Conservation (phyloP, 37 sponge, comb jelly and placozoan species). For the Beroe ovata region DNA sequence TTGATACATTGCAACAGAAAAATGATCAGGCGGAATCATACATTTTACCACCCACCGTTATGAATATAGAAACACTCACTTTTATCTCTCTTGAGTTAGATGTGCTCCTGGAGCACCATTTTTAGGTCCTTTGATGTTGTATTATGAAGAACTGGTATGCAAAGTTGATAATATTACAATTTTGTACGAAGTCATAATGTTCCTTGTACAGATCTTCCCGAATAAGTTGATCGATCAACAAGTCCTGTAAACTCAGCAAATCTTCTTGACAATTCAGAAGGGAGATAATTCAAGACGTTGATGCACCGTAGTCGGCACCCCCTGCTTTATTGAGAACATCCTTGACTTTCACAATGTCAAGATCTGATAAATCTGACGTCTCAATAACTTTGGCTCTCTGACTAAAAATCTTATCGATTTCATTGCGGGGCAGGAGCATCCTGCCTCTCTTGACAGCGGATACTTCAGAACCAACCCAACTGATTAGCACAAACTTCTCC, state of each 20-base stretch:
- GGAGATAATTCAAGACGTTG: conserved; percentile 46
- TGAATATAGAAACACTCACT: too few species aligned
- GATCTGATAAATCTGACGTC: conserved; percentile 2
- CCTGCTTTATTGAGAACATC: conserved; percentile 7
- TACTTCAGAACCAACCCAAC: conserved; percentile 14
- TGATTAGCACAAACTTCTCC: conserved; percentile 50
- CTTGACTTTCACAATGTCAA: not conserved
- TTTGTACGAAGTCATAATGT: not conserved
- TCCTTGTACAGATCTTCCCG: too few species aligned
- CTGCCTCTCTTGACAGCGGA: conserved; percentile 3
- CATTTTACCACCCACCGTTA: too few species aligned
- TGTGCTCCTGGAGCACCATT: not conserved
- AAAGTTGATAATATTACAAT: not conserved
- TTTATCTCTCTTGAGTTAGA: not conserved
- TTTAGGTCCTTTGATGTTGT: not conserved
- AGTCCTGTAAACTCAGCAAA: too few species aligned
- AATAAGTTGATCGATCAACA: too few species aligned
- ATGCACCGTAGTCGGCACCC: conserved; percentile 15
- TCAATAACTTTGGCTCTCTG: conserved; percentile 58
- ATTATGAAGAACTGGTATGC: not conserved
- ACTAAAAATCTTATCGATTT: conserved; percentile 16
- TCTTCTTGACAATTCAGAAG: too few species aligned
- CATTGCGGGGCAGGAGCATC: not conserved
- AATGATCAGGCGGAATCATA: too few species aligned
- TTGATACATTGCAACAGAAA: too few species aligned